Evolutionary conservation across 2,797 vertebrate species (phyloP).

Genomic region (Coluber constrictor): DNA sequence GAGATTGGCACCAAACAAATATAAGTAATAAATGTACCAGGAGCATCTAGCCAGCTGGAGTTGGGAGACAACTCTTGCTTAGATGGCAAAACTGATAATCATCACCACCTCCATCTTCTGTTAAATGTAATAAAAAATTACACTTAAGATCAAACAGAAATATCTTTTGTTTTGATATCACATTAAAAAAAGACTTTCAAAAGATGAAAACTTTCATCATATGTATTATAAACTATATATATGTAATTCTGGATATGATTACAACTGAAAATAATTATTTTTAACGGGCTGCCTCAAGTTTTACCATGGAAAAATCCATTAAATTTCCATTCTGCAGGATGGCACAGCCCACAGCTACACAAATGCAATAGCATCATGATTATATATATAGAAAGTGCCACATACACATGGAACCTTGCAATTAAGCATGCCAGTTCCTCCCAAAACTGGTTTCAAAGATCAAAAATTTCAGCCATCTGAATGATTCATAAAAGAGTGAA

Average conservation of each 20-base stretch:
- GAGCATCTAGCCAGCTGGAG: not conserved
- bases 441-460: not conserved
- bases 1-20: not conserved
- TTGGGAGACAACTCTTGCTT: not conserved
- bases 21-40: not conserved
- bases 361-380: constrained; percentile 14
- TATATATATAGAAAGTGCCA: constrained; percentile 36
- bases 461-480: not conserved
- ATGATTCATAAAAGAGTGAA: not conserved
- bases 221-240: not conserved
- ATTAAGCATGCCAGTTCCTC: not conserved
- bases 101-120: not conserved
- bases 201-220: not conserved
- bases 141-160: not conserved
- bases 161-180: not conserved
- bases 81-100: not conserved
- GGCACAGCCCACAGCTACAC: not conserved
- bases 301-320: not conserved
- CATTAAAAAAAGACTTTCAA: not conserved
- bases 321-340: not conserved
- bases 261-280: not conserved
- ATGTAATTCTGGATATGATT: not conserved
- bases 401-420: constrained; percentile 21
- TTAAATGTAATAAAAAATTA: not conserved
- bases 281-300: not conserved